These are phyloP conservation scores for Fukomys damarensis DNA, from an alignment of 2,113 vertebrate genomes.

Conservation along the genomic window DNA sequence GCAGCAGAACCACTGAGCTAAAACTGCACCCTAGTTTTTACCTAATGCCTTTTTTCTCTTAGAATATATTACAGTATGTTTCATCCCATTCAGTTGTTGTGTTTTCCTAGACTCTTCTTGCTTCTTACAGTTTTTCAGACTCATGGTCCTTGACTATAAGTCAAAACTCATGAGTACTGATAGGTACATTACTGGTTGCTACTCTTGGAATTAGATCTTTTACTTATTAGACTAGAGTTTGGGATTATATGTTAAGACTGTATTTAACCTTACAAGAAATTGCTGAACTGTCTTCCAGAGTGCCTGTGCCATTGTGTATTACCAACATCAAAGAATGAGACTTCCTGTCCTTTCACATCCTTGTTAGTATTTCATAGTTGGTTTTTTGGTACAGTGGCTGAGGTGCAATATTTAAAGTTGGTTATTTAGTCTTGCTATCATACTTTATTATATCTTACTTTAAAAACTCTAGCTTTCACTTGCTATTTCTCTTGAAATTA, in stretches of 20 bases:
- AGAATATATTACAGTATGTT: not conserved
- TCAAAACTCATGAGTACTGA: not conserved
- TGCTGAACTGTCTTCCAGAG: not conserved
- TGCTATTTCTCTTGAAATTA: slow-evolving; percentile 32
- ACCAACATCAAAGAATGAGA: not conserved
- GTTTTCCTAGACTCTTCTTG: not conserved
- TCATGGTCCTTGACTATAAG: slow-evolving; percentile 8
- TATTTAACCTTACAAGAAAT: slow-evolving; percentile 14
- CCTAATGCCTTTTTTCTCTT: not conserved
- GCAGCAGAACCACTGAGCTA: too few relatives aligned
- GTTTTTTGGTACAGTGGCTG: not conserved
- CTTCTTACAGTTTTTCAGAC: not conserved
- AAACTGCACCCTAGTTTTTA: slow-evolving; percentile 1
- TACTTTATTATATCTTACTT: not conserved
- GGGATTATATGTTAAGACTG: not conserved
- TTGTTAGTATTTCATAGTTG: not conserved
- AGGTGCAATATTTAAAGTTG: not conserved
- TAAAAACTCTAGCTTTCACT: slow-evolving; percentile 16
- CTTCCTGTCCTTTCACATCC: not conserved
- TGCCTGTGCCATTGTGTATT: not conserved
- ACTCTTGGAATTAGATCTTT: slow-evolving; percentile 47
- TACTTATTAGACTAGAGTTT: not conserved
- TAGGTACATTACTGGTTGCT: not conserved
- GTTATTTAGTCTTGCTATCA: not conserved
- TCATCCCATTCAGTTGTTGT: not conserved